Conservation (phyloP, 2,113 vertebrate species). For the Arothron firmamentum region DNA sequence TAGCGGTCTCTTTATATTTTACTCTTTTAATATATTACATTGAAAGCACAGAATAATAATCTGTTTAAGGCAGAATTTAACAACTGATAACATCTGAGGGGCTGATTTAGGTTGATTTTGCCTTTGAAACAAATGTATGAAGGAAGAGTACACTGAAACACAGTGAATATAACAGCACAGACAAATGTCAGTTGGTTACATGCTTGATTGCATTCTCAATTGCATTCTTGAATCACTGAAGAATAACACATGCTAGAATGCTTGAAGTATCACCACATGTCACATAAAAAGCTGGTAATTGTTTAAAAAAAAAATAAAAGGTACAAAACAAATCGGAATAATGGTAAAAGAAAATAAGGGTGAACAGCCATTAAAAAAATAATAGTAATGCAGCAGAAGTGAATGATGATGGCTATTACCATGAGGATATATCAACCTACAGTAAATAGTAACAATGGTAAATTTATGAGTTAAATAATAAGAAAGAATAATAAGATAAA, state of each 20-base stretch:
- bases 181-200: constrained; percentile 62
- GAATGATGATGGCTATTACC: background rate
- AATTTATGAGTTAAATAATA: background rate
- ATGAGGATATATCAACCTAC: background rate
- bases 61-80: background rate
- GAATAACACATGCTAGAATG: constrained; percentile 70
- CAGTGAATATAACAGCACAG: constrained; percentile 51
- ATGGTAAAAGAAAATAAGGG: constrained; percentile 1
- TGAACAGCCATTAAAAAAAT: background rate
- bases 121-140: constrained; percentile 45
- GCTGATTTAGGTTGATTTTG: constrained; percentile 57
- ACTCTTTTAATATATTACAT: background rate
- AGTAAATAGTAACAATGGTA: background rate
- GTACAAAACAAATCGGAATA: constrained; percentile 20
- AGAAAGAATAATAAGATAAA: background rate
- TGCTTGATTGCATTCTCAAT: constrained; percentile 65
- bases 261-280: constrained; percentile 47
- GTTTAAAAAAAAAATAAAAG: constrained; percentile 25
- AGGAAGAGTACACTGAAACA: constrained; percentile 51
- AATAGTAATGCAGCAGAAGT: constrained; percentile 2
- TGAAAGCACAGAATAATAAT: background rate
- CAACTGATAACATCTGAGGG: background rate
- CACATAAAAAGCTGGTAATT: constrained; percentile 44
- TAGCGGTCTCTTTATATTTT: background rate
- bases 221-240: constrained; percentile 63